Base-by-base conservation (phyloP, 2,797 vertebrate species). In the Stomatorhinus walkeri region DNA sequence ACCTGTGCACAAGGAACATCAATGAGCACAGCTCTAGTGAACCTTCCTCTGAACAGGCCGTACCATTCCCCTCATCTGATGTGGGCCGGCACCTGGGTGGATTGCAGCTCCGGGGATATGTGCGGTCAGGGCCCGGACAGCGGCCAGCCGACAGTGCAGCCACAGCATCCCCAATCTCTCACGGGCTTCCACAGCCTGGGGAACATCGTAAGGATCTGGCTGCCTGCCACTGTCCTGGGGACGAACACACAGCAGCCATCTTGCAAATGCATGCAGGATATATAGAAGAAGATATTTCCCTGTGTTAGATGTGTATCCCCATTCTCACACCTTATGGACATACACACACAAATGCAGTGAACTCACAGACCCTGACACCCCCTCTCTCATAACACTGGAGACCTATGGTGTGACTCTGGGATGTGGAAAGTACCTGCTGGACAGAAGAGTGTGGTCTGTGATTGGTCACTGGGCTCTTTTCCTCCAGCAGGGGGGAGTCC, bases 81-180 rank as follows among this genome's bases (percentile, higher is more conserved):
- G 7, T 84, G 43, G 46, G n/a, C 19, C 14, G 1, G 59, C 46
- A 94, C 95, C 95, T 94, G 94, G 90, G 64, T 90, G 89, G 86
- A 93, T 88, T 90, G 91, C 91, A 52, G 92, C 76, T 1, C 91
- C 94, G 32, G 88, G 92, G 32, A 96, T 91, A 89, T 97, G 96
- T 85, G 94, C 91, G 48, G 91, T 89, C 10, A 98, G 94, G 0
- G 95, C 95, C 52, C 88, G 93, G 87, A 97, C 91, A 49, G 98
- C 85, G 1, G 89, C 92, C 76, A 96, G 89, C 24, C 96, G 95
- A 91, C 97, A 98, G 76, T 90, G 95, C 87, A 98, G 91, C 98
- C 98, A 99, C 88, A 98, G 91, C 43, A 72, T 92, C 5, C 93
- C 96, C 90, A 95, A 76, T 59, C 94, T 95, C 89, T 96, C 96